Conservation (phyloP, 2,888 invertebrate genomes). For the Drosophila quinaria region DNA sequence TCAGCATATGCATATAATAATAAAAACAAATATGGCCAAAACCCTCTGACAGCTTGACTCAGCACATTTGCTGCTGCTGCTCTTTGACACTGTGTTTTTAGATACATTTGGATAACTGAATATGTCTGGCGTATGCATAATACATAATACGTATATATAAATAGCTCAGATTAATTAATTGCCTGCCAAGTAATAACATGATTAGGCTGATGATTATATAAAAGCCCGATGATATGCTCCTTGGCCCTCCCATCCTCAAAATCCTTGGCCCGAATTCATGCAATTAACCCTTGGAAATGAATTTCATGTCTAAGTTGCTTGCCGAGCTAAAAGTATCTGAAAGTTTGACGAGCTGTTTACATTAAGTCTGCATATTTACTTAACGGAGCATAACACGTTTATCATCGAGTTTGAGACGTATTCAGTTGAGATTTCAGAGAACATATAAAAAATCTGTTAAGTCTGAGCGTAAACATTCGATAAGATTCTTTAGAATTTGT, state of each 20-base stretch:
- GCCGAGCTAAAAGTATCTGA: conserved; percentile 58
- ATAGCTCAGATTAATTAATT: conserved; percentile 79
- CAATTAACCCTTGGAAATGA: conserved; percentile 70
- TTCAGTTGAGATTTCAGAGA: neutral
- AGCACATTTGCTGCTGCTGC: conserved; percentile 59
- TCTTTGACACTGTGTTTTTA: conserved; percentile 30
- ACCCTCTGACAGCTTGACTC: conserved; percentile 71
- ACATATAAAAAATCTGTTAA: neutral
- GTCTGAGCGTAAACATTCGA: neutral
- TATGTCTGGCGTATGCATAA: conserved; percentile 46
- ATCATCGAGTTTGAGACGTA: conserved; percentile 11
- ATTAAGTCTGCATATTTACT: conserved; percentile 21
- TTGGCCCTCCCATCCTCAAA: conserved; percentile 4
- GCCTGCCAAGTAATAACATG: conserved; percentile 70
- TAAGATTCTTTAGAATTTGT: neutral
- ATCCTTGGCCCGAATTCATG: conserved; percentile 50
- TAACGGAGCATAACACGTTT: conserved; percentile 27
- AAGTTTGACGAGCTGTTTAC: conserved; percentile 66
- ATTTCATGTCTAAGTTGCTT: conserved; percentile 57
- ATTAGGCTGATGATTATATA: conserved; percentile 58
- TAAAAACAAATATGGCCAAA: conserved; percentile 77
- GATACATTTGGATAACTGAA: conserved; percentile 62
- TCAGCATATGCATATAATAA: conserved; percentile 80
- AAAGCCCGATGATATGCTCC: conserved; percentile 14
- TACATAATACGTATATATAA: conserved; percentile 49